These are phyloP conservation scores for Nycticebus coucang DNA, from an alignment of 2,113 vertebrate species.

Conservation along the genomic window DNA sequence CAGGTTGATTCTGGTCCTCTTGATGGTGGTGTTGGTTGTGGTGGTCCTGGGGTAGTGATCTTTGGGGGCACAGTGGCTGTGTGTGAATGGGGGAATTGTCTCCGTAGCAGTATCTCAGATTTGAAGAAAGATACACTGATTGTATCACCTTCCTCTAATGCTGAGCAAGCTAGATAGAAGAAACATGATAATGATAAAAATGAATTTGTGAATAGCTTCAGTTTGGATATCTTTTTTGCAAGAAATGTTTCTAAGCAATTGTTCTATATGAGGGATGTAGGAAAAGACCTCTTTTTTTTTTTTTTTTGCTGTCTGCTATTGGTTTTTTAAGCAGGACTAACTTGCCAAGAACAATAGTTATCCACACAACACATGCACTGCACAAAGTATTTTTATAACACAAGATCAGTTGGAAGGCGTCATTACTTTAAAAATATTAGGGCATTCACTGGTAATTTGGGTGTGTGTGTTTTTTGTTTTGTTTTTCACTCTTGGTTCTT, in stretches of 20 bases:
- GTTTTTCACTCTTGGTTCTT: slow-evolving; percentile 40
- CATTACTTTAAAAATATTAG: slow-evolving; percentile 37
- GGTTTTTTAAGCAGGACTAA: slow-evolving; percentile 60
- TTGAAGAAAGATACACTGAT: slow-evolving; percentile 17
- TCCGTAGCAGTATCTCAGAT: neutral
- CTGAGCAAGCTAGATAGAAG: neutral
- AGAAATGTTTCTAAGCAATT: slow-evolving; percentile 45
- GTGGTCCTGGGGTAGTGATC: neutral
- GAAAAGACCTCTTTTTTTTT: slow-evolving; percentile 47
- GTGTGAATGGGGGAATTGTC: neutral
- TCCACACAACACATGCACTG: slow-evolving; percentile 11
- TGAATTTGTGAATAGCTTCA: neutral
- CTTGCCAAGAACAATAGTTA: slow-evolving; percentile 65
- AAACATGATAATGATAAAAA: slow-evolving; percentile 25
- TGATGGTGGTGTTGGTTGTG: no score
- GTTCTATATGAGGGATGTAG: slow-evolving; percentile 45
- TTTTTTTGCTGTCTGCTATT: slow-evolving; percentile 48
- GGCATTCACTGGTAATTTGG: neutral
- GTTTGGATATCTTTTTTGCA: slow-evolving; percentile 29
- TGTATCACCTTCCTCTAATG: neutral
- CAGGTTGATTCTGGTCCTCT: neutral
- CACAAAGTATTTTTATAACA: slow-evolving; percentile 55
- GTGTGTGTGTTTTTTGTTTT: neutral
- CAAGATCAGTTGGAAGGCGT: slow-evolving; percentile 21
- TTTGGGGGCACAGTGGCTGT: neutral